Percentiles rank a stretch among this genome's conserved stretches.
These are phyloP conservation scores for Cotesia congregata DNA, from an alignment of 2,888 invertebrate genomes.

Conservation along the genomic window DNA sequence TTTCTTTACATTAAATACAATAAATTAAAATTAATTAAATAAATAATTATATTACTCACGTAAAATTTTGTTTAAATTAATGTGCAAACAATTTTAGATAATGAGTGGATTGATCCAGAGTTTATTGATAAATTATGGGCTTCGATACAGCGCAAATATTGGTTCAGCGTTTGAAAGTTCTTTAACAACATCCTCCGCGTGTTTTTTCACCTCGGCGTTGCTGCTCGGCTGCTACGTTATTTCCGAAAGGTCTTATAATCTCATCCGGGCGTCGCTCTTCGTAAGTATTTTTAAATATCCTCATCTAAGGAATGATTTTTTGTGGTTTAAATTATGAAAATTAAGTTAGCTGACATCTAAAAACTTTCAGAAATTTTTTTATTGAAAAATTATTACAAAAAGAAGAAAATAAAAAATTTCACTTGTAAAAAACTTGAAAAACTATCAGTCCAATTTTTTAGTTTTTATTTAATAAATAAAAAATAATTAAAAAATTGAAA, in stretches of 20 bases:
- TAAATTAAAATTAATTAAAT: constrained; percentile 5
- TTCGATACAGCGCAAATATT: constrained; percentile 80
- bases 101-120: constrained; percentile 88
- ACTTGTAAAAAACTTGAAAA: no score
- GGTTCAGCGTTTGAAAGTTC: constrained; percentile 87
- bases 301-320: background rate
- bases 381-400: no score
- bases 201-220: constrained; percentile 82
- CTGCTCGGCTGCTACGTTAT: constrained; percentile 84
- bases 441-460: no score
- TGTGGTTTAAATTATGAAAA: background rate
- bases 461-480: no score
- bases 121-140: constrained; percentile 83
- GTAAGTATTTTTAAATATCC: constrained; percentile 74
- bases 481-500: no score
- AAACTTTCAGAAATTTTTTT: no score
- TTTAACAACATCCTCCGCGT: constrained; percentile 84
- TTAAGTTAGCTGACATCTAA: no score
- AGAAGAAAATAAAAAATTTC: no score
- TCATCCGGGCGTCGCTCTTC: constrained; percentile 86
- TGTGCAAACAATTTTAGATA: constrained; percentile 71
- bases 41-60: background rate
- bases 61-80: background rate
- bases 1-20: background rate
- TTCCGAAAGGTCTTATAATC: constrained; percentile 81